phyloP scores from a whole-genome alignment of 2,113 vertebrate genomes.

The Catharus fuscescens region DNA sequence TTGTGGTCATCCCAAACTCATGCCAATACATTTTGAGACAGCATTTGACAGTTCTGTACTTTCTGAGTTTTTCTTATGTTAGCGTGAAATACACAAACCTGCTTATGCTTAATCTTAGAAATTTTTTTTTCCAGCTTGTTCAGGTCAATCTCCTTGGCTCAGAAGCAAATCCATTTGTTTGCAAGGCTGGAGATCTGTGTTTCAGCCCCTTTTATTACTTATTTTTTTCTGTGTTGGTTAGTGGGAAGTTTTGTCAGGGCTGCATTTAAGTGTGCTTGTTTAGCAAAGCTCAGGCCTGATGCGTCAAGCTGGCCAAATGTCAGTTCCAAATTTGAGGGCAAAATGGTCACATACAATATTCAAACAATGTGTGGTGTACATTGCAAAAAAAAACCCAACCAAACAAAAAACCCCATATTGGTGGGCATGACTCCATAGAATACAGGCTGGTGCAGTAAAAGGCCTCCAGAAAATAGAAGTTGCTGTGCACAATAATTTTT shows the following conservation, averaged over 20 bases:
- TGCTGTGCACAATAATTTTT: not conserved
- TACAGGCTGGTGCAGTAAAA: not conserved
- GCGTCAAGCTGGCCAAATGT: not conserved
- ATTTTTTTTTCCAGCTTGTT: not conserved
- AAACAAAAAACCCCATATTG: not conserved
- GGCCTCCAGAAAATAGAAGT: not conserved
- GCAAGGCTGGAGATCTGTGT: not conserved
- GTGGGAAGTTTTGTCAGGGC: not conserved
- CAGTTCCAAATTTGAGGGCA: slow-evolving; percentile 14
- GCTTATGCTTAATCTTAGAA: not conserved
- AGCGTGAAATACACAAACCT: not conserved
- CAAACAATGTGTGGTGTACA: not conserved
- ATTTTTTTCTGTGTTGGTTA: not conserved
- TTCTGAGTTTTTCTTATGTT: not conserved
- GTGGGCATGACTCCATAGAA: not conserved
- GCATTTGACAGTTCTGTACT: not conserved
- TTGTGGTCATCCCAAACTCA: slow-evolving; percentile 1
- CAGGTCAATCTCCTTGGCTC: not conserved
- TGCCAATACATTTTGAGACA: not conserved
- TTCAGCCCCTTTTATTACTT: not conserved
- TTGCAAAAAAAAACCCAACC: not conserved
- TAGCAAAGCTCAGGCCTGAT: slow-evolving; percentile 20
- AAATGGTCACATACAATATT: not conserved
- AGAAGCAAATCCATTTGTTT: not conserved
- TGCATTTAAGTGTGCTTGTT: not conserved